phyloP scores from a whole-genome alignment of 2,888 invertebrate genomes.

The Lamellibrachia satsuma region DNA sequence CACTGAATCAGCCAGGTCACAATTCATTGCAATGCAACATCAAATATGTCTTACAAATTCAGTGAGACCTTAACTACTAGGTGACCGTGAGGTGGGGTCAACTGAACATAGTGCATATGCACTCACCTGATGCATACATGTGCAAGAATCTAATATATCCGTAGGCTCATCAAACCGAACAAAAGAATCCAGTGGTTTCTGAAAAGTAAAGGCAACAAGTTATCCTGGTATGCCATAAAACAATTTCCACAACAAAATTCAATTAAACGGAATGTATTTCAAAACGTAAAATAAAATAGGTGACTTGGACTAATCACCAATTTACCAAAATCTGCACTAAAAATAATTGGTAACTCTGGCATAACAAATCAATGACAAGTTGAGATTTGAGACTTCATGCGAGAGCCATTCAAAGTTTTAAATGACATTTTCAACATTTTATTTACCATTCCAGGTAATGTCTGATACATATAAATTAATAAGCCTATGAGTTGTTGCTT shows the following conservation, averaged over 20 bases:
- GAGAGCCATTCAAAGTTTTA: neutral
- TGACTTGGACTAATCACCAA: neutral
- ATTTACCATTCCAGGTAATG: neutral
- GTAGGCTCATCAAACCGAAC: slow-evolving; percentile 6
- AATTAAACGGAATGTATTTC: too few species aligned
- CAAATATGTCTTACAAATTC: too few species aligned
- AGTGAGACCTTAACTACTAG: too few species aligned
- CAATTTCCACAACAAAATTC: too few species aligned
- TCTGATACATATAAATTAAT: too few species aligned
- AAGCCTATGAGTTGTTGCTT: too few species aligned
- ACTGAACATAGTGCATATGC: neutral
- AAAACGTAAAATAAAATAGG: neutral
- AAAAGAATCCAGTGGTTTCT: neutral
- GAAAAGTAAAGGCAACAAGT: neutral
- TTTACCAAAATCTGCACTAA: neutral
- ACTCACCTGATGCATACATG: neutral
- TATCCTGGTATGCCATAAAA: neutral
- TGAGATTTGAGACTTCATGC: too few species aligned
- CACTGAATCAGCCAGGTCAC: too few species aligned
- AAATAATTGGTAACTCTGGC: neutral
- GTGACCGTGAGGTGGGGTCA: too few species aligned
- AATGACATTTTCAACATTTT: neutral
- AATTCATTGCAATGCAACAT: too few species aligned
- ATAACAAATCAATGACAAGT: neutral
- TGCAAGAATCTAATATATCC: slow-evolving; percentile 13